Evolutionary conservation across 2,888 invertebrate species (phyloP).

Genomic region (Nomada ruficornis): DNA sequence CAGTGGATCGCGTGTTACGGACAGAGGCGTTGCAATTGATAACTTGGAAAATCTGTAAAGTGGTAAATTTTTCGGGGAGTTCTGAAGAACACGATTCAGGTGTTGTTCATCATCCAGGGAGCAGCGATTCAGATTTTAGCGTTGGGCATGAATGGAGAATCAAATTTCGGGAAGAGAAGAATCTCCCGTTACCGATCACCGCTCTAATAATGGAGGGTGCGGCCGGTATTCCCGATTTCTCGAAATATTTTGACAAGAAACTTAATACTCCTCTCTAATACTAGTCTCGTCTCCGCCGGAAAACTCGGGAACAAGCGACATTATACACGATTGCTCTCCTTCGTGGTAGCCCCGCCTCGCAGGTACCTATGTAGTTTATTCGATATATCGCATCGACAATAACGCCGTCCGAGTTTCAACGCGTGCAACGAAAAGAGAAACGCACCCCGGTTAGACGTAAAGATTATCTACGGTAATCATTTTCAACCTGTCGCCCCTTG

Average conservation of each 20-base stretch:
- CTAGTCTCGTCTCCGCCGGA: background rate
- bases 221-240: constrained; percentile 52
- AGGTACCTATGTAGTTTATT: background rate
- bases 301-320: constrained; percentile 29
- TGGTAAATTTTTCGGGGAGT: no score
- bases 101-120: background rate
- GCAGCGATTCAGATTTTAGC: constrained; percentile 39
- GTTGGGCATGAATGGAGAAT: constrained; percentile 61
- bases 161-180: constrained; percentile 71
- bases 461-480: constrained; percentile 77
- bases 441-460: constrained; percentile 47
- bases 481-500: constrained; percentile 80
- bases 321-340: constrained; percentile 37
- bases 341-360: background rate
- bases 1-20: background rate
- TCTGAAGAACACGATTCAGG: background rate
- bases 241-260: constrained; percentile 81
- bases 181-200: constrained; percentile 82
- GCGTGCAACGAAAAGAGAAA: background rate
- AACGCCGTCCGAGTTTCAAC: background rate
- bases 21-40: background rate
- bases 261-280: constrained; percentile 58
- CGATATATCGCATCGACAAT: background rate
- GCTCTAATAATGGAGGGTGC: constrained; percentile 70
- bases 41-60: constrained; percentile 4